Conservation (phyloP, 2,888 invertebrate genomes). For the Choreutis nemorana region DNA sequence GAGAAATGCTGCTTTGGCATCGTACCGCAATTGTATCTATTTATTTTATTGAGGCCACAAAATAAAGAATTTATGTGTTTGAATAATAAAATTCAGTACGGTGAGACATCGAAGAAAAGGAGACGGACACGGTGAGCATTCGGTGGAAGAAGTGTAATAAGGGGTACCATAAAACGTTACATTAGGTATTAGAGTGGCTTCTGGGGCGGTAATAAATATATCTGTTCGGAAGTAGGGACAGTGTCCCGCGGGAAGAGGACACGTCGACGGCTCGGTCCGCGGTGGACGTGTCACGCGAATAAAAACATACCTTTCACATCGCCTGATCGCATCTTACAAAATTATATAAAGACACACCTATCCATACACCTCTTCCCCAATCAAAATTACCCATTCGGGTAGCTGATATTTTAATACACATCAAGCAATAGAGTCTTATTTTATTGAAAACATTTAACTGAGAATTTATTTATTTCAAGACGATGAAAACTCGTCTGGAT, state of each 20-base stretch:
- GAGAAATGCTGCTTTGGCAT: slow-evolving; percentile 13
- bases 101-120: slow-evolving; percentile 20
- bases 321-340: no score
- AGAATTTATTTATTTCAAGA: no score
- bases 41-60: slow-evolving; percentile 18
- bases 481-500: no score
- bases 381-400: slow-evolving; percentile 61
- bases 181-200: slow-evolving; percentile 65
- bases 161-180: slow-evolving; percentile 64
- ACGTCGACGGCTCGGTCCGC: slow-evolving; percentile 40
- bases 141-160: slow-evolving; percentile 56
- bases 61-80: slow-evolving; percentile 28
- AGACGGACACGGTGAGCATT: slow-evolving; percentile 36
- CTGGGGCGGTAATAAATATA: slow-evolving; percentile 65
- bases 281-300: slow-evolving; percentile 59
- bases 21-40: slow-evolving; percentile 14
- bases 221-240: slow-evolving; percentile 61
- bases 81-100: slow-evolving; percentile 39
- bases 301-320: slow-evolving; percentile 54
- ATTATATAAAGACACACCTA: no score
- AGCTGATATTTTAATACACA: no score
- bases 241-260: slow-evolving; percentile 59
- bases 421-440: no score
- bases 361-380: slow-evolving; percentile 32
- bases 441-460: no score